Conservation (phyloP, 2,888 invertebrate species). For the Dasysyrphus tricinctus region DNA sequence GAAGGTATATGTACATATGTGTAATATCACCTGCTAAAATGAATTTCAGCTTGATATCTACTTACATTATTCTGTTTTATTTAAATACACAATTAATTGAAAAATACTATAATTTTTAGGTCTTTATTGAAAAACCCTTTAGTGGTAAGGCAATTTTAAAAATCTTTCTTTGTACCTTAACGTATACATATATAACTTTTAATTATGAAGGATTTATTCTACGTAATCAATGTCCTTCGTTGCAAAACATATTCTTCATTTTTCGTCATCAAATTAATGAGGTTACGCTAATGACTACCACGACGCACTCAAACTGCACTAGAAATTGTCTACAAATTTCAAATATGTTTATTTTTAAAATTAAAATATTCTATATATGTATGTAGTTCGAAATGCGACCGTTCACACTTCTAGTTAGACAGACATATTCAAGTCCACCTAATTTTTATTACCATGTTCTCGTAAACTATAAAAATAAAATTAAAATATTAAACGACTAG, state of each 20-base stretch:
- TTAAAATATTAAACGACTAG: background rate
- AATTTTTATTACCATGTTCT: slow-evolving; percentile 6
- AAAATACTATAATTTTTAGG: too few species aligned
- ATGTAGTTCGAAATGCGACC: background rate
- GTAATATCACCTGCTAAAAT: too few species aligned
- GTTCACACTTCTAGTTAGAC: slow-evolving; percentile 30
- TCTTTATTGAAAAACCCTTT: too few species aligned
- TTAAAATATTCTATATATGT: slow-evolving; percentile 7
- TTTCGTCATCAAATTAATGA: slow-evolving; percentile 18
- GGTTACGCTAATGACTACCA: slow-evolving; percentile 8
- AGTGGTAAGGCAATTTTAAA: background rate
- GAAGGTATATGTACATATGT: too few species aligned
- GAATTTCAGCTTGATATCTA: too few species aligned
- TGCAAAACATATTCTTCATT: background rate
- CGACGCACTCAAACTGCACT: slow-evolving; percentile 16
- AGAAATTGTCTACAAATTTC: background rate
- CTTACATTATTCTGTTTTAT: too few species aligned
- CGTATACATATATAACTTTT: background rate
- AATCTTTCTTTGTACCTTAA: background rate
- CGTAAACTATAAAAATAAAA: slow-evolving; percentile 15
- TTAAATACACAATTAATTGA: too few species aligned
- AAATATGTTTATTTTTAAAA: slow-evolving; percentile 36
- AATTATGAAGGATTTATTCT: background rate
- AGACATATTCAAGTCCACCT: slow-evolving; percentile 21
- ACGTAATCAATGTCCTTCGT: slow-evolving; percentile 6